Evolutionary conservation across 2,888 invertebrate species (phyloP).

Genomic region (Nezara viridula): DNA sequence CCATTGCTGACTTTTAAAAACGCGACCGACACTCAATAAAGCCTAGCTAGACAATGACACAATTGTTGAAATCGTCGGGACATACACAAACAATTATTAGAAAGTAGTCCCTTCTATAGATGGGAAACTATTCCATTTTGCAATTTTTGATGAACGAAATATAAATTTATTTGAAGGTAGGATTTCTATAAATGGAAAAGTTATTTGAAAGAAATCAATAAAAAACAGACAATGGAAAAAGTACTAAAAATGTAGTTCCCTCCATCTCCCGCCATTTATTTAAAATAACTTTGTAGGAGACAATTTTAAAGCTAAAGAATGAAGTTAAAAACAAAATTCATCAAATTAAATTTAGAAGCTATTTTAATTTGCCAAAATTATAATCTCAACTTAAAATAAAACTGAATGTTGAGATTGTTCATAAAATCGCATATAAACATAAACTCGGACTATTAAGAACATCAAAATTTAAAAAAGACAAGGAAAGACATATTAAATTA

Average conservation of each 20-base stretch:
- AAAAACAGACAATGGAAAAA: not conserved
- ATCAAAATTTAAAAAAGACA: too few relatives aligned
- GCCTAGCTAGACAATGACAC: not conserved
- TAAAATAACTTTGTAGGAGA: too few relatives aligned
- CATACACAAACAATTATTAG: not conserved
- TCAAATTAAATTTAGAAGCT: not conserved
- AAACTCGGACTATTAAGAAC: too few relatives aligned
- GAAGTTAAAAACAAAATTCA: not conserved
- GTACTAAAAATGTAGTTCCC: not conserved
- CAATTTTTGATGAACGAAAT: not conserved
- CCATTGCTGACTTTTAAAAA: not conserved
- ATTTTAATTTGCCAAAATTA: not conserved
- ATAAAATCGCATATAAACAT: too few relatives aligned
- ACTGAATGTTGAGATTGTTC: not conserved
- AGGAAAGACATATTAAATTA: too few relatives aligned
- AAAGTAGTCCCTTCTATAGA: not conserved
- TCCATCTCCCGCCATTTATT: too few relatives aligned
- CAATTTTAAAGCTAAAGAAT: too few relatives aligned
- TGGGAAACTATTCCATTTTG: not conserved
- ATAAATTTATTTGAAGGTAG: not conserved
- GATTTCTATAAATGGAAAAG: not conserved
- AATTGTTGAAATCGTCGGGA: not conserved
- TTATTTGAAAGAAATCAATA: not conserved
- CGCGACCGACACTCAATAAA: not conserved
- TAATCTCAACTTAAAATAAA: not conserved